Percentiles rank a stretch among this genome's conserved stretches.
Evolutionary conservation across 2,888 invertebrate genomes (phyloP).

Genomic region (Cephonodes hylas): DNA sequence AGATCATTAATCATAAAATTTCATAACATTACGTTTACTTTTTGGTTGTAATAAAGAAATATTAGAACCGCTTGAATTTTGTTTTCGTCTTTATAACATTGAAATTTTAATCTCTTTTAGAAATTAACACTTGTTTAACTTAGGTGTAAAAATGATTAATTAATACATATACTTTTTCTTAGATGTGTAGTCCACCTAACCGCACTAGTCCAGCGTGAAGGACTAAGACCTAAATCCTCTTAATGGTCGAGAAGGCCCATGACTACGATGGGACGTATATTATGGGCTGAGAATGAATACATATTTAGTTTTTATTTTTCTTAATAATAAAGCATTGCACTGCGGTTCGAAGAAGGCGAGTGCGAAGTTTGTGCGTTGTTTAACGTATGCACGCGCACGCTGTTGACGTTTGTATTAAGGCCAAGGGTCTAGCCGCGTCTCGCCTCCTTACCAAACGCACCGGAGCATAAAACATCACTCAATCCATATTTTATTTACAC

Average conservation of each 20-base stretch:
- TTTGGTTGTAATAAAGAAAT: neutral
- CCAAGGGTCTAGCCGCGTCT: conserved; percentile 43
- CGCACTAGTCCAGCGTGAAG: no score
- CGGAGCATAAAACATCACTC: conserved; percentile 3
- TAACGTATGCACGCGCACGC: conserved; percentile 25
- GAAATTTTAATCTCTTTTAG: no score
- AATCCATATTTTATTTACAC: neutral
- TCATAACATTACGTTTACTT: conserved; percentile 1
- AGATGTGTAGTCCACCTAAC: no score
- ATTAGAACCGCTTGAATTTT: no score
- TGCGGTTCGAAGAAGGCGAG: neutral
- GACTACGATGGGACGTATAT: no score
- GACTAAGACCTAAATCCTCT: no score
- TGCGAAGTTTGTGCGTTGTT: neutral
- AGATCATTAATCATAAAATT: conserved; percentile 1
- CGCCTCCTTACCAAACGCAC: conserved; percentile 1
- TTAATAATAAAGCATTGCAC: neutral
- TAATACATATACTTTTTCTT: no score
- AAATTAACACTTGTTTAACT: no score
- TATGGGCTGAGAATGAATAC: no score
- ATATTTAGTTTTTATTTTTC: neutral
- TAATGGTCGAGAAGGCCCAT: no score
- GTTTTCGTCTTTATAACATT: no score
- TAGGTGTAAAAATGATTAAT: no score
- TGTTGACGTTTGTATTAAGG: conserved; percentile 53